These are phyloP conservation scores for Anabas testudineus DNA, from an alignment of 2,797 vertebrate species.

Conservation along the genomic window DNA sequence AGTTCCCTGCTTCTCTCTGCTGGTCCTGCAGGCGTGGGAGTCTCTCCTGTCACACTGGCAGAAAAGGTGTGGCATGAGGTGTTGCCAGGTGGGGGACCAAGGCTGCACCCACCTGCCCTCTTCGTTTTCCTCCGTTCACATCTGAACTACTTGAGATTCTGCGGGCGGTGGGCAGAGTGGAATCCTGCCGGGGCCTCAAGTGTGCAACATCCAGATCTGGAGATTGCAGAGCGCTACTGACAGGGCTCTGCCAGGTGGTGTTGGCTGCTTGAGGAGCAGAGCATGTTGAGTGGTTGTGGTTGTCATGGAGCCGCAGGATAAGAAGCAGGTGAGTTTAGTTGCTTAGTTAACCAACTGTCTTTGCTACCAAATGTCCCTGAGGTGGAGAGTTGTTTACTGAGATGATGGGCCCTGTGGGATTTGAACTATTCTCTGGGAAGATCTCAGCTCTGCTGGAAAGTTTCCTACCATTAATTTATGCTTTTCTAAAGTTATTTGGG, in stretches of 20 bases:
- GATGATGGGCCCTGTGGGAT: conserved; percentile 7
- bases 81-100: conserved; percentile 58
- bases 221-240: conserved; percentile 32
- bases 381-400: conserved; percentile 46
- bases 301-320: conserved; percentile 93
- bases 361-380: neutral
- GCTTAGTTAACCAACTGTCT: conserved; percentile 15
- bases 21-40: conserved; percentile 39
- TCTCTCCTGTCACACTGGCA: conserved; percentile 76
- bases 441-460: neutral
- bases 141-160: conserved; percentile 17
- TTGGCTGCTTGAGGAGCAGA: conserved; percentile 75
- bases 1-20: conserved; percentile 13
- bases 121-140: conserved; percentile 24
- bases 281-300: conserved; percentile 85
- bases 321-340: conserved; percentile 87
- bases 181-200: neutral
- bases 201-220: neutral
- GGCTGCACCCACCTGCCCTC: conserved; percentile 44
- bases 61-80: conserved; percentile 55
- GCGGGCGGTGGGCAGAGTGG: conserved; percentile 14
- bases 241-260: conserved; percentile 66
- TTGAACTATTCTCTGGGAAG: neutral
- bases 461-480: neutral
- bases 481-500: neutral